Evolutionary conservation across 2,113 vertebrate species (phyloP).

Genomic region (Tamias sibiricus): DNA sequence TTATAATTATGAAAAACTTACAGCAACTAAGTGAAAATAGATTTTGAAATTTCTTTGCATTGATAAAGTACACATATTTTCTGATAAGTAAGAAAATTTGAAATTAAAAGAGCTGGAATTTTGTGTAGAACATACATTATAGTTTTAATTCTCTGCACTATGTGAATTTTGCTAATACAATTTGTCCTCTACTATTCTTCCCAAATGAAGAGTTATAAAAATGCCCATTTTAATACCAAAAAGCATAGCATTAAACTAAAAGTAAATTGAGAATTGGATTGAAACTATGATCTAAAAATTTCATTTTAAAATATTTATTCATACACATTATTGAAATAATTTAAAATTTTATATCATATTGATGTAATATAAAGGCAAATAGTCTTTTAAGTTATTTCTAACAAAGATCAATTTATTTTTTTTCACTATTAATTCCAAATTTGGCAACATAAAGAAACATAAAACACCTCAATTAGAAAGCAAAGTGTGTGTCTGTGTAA

Average conservation of each 20-base stretch:
- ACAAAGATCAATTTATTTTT: not conserved
- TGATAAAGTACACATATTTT: not conserved
- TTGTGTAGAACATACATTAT: not conserved
- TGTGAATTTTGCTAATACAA: not conserved
- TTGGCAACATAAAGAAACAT: not conserved
- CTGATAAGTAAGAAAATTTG: not conserved
- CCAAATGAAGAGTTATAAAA: constrained; percentile 5
- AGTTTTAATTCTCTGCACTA: not conserved
- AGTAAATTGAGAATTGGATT: not conserved
- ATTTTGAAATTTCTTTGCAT: not conserved
- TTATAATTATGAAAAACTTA: not conserved
- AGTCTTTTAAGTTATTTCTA: not conserved
- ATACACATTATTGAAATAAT: not conserved
- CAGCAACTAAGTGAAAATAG: not conserved
- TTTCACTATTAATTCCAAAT: not conserved
- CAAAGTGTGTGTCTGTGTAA: not conserved
- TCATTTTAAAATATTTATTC: not conserved
- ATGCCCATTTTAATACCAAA: not conserved
- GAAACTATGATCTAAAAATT: not conserved
- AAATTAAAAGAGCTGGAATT: not conserved
- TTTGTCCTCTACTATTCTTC: not conserved
- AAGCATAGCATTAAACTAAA: not conserved
- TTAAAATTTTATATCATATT: not conserved
- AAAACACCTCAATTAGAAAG: not conserved
- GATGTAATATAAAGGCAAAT: not conserved